Evolutionary conservation across 2,888 invertebrate genomes (phyloP).

Genomic region (Limulus polyphemus): DNA sequence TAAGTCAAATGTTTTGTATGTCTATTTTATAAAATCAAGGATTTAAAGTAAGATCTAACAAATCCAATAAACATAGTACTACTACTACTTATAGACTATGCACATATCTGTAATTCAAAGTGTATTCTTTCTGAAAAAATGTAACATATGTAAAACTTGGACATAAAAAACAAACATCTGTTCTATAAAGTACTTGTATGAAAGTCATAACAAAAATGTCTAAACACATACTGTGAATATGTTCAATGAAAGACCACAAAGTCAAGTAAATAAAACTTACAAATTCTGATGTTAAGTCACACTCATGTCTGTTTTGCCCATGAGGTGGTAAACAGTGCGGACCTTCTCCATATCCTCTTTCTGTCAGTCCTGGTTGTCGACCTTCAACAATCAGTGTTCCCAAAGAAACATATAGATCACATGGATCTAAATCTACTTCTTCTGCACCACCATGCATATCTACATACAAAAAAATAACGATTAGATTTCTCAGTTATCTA

Average conservation of each 20-base stretch:
- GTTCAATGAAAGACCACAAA: no score
- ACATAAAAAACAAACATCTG: background rate
- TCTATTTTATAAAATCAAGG: no score
- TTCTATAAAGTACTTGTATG: background rate
- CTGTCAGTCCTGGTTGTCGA: conserved; percentile 42
- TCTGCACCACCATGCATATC: conserved; percentile 29
- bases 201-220: background rate
- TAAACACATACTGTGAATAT: no score
- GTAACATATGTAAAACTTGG: background rate
- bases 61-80: no score
- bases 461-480: conserved; percentile 6
- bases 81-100: no score
- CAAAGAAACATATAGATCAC: conserved; percentile 45
- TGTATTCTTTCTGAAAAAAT: background rate
- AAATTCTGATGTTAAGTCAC: conserved; percentile 31
- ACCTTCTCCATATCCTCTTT: conserved; percentile 52
- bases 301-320: conserved; percentile 30
- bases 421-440: conserved; percentile 39
- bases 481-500: no score
- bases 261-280: conserved; percentile 22
- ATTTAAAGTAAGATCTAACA: no score
- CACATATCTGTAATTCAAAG: no score
- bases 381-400: conserved; percentile 51
- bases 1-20: no score
- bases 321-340: conserved; percentile 46